phyloP scores from a whole-genome alignment of 1,140 invertebrate genomes.

The Andricus grossulariae region DNA sequence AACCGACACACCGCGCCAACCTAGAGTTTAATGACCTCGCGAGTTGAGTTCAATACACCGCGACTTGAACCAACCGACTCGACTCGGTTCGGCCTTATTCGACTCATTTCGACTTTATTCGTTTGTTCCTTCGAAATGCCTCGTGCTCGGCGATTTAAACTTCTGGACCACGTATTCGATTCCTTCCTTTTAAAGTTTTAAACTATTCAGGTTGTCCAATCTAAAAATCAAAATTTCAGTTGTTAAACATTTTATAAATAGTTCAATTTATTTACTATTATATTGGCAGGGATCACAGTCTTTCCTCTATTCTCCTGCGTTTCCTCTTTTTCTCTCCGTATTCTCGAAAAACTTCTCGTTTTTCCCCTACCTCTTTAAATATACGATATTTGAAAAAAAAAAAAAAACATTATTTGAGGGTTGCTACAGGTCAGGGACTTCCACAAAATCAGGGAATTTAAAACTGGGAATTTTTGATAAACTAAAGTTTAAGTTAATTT shows the following conservation, averaged over 20 bases:
- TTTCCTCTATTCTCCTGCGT: too few species aligned
- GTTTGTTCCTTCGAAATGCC: background rate
- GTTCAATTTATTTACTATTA: too few species aligned
- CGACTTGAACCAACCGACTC: constrained; percentile 25
- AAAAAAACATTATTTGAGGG: too few species aligned
- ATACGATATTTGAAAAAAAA: too few species aligned
- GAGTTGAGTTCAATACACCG: constrained; percentile 72
- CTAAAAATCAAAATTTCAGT: background rate
- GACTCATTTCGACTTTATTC: background rate
- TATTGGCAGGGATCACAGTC: too few species aligned
- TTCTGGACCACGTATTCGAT: background rate
- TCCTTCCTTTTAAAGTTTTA: background rate
- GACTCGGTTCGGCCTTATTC: constrained; percentile 30
- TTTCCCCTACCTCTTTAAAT: too few species aligned
- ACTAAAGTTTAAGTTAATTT: too few species aligned
- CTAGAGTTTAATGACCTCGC: constrained; percentile 69
- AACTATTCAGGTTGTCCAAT: background rate
- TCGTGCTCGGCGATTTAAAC: constrained; percentile 2
- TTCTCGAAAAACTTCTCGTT: too few species aligned
- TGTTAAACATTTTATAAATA: background rate
- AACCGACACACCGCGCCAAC: constrained; percentile 47
- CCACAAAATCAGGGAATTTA: too few species aligned
- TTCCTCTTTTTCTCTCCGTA: too few species aligned
- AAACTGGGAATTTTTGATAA: too few species aligned
- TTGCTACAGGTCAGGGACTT: too few species aligned